A percentile compares a stretch with the other conserved stretches of the same genome.
phyloP scores from a whole-genome alignment of 2,113 vertebrate species.

The Lathamus discolor region DNA sequence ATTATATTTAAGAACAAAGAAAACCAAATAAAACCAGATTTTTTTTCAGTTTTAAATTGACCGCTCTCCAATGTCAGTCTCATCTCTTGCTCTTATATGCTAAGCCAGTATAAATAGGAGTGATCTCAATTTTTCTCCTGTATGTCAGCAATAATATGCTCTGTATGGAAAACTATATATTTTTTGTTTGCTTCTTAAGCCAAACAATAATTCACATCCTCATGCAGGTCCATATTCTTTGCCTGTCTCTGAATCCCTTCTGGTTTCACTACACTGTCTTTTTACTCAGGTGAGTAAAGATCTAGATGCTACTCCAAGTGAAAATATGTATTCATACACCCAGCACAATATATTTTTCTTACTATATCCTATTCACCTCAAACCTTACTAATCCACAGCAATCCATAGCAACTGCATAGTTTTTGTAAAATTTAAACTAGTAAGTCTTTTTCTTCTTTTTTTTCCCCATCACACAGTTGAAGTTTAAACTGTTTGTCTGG shows the following conservation, averaged over 20 bases:
- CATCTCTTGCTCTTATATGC: neutral
- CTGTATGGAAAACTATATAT: neutral
- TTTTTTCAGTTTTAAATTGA: neutral
- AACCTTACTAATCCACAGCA: neutral
- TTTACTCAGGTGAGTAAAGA: neutral
- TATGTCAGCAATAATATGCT: neutral
- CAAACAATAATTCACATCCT: neutral
- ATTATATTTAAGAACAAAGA: neutral
- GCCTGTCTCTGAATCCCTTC: neutral
- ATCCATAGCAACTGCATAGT: neutral
- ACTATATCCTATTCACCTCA: neutral
- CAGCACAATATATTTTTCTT: neutral
- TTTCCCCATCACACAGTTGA: neutral
- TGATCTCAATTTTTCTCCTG: neutral
- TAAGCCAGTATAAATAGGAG: neutral
- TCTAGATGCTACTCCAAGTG: neutral
- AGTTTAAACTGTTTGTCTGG: neutral
- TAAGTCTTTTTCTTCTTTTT: neutral
- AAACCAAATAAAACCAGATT: neutral
- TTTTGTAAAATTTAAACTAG: neutral
- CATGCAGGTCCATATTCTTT: neutral
- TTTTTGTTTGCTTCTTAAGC: neutral
- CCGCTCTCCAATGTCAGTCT: neutral
- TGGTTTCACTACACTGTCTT: neutral
- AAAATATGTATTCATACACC: neutral